Evolutionary conservation across 2,888 invertebrate species (phyloP), one percentile per base, ranked within the genome.

Genomic region (Nephrotoma guestfalica): DNA sequence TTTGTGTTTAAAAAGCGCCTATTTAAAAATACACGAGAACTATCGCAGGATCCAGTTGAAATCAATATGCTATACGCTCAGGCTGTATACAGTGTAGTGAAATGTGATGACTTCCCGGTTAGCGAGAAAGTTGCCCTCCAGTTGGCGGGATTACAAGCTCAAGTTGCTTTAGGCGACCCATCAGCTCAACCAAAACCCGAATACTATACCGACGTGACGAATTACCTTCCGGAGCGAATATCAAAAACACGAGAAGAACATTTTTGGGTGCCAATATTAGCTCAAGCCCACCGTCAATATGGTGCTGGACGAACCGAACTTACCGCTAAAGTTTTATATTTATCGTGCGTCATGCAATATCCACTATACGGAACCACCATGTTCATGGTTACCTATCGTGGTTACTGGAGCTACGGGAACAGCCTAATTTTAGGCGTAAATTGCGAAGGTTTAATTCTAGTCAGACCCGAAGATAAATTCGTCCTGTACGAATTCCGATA

Each of bases 281-380:
- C 96, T 0, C 96, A 97, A 92, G 97, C 97, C 3, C 97, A 97
- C 90, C 93, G 96, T 9, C 97, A 97, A 90, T 98, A 97, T 90
- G 98, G 98, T 86, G 95, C 96, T n/a, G 97, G 97, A 0, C 95
- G 98, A 87, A 95, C 96, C 0, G 98, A 98, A 90, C 92, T 98
- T 83, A 97, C 97, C 0, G 97, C 98, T 18, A 98, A 98, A 92
- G 97, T 98, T 40, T 93, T 98, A 88, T 98, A 98, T 91, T 92
- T 98, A 88, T 97, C 97, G 0, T 98, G 98, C 90, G 98, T 98
- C 5, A 98, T 98, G 97, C 98, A 98, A 91, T 98, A 98, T 91
- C 98, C 98, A 0, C 93, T 98, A 0, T 97, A 97, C 88, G 97
- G 97, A 6, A 96, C 97, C 87, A 96, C 97, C 0, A 93, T 96